Evolutionary conservation across 2,797 vertebrate genomes (phyloP), one percentile per base, ranked within the genome.

Genomic region (Todus mexicanus): DNA sequence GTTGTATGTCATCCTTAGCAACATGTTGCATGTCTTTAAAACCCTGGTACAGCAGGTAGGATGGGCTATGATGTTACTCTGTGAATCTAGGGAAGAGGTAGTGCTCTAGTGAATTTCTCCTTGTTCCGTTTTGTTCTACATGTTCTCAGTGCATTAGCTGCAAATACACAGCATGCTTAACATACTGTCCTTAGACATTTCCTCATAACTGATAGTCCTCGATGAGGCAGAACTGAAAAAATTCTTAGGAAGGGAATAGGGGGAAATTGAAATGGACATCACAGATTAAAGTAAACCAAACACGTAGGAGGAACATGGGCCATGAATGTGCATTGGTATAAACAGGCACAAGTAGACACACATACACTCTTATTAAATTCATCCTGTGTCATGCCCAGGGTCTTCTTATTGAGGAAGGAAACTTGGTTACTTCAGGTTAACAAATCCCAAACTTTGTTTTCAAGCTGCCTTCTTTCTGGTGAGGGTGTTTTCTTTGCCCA

Each of bases 281-380:
- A 48, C 22, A 69, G 78, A 37, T 13, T 5, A 70, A 73, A 66
- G 61, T 6, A 60, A 66, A n/a, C 7, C 29, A 65, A 72, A 33
- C 15, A 29, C 0, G 0, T 1, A 19, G 26, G n/a, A 80, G 17
- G 31, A 75, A 16, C 3, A 0, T 22, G 40, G 15, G 22, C 59
- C 76, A 27, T 33, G 31, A 56, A 27, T 31, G 9, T 37, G 8
- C 23, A 29, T 12, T 29, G 27, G 19, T 8, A 10, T 14, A 26
- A 5, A 18, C 4, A 66, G 63, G 37, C 15, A 64, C 7, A 31
- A 35, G 66, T 0, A 48, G 4, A 47, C 11, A 37, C 6, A 16
- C 12, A 40, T 1, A 42, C 4, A 11, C 6, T 10, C 38, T 45
- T 23, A 38, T 8, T 59, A 84, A 64, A 92, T 40, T 43, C 35